These are phyloP conservation scores for Pollenia angustigena DNA, from an alignment of 2,888 invertebrate genomes.

Conservation along the genomic window DNA sequence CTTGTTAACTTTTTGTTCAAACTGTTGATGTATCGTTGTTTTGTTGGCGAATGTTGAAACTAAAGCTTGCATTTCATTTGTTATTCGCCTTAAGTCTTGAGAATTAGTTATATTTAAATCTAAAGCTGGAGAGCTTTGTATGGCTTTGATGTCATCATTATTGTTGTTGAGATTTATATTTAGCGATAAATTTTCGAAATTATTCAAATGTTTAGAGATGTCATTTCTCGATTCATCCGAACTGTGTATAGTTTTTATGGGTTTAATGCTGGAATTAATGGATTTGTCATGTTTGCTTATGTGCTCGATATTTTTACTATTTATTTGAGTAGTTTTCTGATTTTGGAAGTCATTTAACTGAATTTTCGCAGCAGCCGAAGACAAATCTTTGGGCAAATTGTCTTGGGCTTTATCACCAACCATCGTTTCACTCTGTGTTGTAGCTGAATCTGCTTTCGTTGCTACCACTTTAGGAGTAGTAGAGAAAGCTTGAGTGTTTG, in stretches of 20 bases:
- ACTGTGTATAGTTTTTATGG: background rate
- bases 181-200: background rate
- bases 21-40: background rate
- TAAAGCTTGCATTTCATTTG: background rate
- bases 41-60: background rate
- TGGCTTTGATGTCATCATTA: background rate
- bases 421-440: background rate
- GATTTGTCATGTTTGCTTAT: background rate
- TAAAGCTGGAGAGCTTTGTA: background rate
- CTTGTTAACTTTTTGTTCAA: background rate
- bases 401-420: background rate
- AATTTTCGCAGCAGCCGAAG: too few relatives aligned
- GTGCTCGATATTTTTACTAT: background rate
- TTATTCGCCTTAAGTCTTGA: conserved; percentile 4
- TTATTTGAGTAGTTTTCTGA: background rate
- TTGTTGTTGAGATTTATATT: background rate
- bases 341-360: too few relatives aligned
- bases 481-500: background rate
- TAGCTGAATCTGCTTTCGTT: background rate
- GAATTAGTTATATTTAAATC: background rate
- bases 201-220: background rate
- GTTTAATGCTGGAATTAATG: background rate
- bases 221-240: background rate
- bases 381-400: background rate
- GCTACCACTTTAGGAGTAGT: background rate